These are phyloP conservation scores for Camponotus pennsylvanicus DNA, from an alignment of 1,140 invertebrate genomes.

Conservation along the genomic window DNA sequence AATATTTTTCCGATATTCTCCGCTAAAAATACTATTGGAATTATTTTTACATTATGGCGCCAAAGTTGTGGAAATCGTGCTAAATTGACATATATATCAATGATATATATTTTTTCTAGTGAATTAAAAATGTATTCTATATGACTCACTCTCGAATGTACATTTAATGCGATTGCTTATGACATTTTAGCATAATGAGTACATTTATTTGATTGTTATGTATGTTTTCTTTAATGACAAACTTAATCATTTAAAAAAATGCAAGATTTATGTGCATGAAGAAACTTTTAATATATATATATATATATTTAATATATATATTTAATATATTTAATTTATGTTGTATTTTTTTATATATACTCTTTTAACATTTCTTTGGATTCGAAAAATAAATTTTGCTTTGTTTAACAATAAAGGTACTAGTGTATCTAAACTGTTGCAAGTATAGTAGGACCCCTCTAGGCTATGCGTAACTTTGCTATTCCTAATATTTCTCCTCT, in stretches of 20 bases:
- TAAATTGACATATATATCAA: constrained; percentile 19
- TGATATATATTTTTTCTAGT: constrained; percentile 35
- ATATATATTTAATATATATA: constrained; percentile 35
- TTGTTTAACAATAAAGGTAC: neutral
- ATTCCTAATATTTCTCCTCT: neutral
- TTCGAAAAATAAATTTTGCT: constrained; percentile 38
- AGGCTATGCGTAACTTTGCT: no score
- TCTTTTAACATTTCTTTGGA: constrained; percentile 20
- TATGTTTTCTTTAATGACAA: constrained; percentile 41
- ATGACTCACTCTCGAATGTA: constrained; percentile 31
- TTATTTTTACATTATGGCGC: no score
- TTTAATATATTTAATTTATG: constrained; percentile 53
- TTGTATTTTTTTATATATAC: constrained; percentile 28
- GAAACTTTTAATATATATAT: constrained; percentile 23
- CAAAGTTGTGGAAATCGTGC: no score
- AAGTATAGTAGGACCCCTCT: neutral
- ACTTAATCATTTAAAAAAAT: constrained; percentile 20
- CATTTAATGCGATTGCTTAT: constrained; percentile 8
- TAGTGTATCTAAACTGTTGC: constrained; percentile 11
- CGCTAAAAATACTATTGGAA: no score
- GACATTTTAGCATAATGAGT: constrained; percentile 31
- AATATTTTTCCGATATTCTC: no score
- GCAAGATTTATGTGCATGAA: constrained; percentile 26
- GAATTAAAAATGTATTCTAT: constrained; percentile 21
- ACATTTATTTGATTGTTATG: constrained; percentile 31